Conservation (phyloP, 1,140 invertebrate genomes). For the Himalopsyche phryganea region DNA sequence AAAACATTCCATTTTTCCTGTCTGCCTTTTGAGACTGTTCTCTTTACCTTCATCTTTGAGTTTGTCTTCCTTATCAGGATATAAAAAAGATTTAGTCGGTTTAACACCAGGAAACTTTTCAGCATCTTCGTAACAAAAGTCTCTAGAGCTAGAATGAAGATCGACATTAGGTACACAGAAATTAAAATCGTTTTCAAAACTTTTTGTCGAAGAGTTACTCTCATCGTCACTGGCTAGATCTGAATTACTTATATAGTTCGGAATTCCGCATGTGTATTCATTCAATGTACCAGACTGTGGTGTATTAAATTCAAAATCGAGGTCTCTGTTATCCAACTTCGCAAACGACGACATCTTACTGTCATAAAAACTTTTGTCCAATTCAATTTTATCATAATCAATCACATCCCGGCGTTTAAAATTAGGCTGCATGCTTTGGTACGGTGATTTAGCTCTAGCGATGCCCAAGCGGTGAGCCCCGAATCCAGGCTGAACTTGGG, state of each 20-base stretch:
- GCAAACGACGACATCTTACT: not conserved
- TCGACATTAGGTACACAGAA: constrained; percentile 1
- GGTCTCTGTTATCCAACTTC: not conserved
- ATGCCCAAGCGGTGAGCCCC: no score
- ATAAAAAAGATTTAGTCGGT: constrained; percentile 43
- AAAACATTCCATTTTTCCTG: constrained; percentile 48
- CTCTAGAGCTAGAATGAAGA: not conserved
- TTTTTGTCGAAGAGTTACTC: constrained; percentile 37
- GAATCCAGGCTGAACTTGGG: no score
- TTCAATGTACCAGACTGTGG: not conserved
- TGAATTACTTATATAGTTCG: constrained; percentile 1
- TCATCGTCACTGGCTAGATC: constrained; percentile 13
- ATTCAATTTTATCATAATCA: no score
- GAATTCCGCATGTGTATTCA: not conserved
- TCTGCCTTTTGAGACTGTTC: constrained; percentile 44
- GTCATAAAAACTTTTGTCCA: not conserved
- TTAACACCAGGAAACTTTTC: constrained; percentile 40
- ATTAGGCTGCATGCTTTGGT: no score
- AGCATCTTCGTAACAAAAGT: constrained; percentile 40
- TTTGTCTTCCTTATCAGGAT: constrained; percentile 42
- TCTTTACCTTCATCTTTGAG: constrained; percentile 34
- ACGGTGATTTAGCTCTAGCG: no score
- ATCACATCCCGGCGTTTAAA: no score
- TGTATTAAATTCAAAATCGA: not conserved
- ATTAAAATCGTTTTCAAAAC: constrained; percentile 47